Conservation (phyloP, 2,113 vertebrate genomes). For the Vicugna pacos region DNA sequence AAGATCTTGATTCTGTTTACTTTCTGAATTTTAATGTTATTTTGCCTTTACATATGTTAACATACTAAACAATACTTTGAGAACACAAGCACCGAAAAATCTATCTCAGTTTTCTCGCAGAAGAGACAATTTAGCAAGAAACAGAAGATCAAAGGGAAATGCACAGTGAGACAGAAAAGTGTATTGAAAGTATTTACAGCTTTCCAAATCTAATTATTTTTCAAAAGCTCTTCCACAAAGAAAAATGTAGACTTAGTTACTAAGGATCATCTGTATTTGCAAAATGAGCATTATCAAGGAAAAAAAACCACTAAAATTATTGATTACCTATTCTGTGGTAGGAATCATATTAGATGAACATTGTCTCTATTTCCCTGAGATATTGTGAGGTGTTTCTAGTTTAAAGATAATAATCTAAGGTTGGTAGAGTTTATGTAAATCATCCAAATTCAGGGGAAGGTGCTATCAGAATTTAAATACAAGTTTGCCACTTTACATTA, state of each 20-base stretch:
- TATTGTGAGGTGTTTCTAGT: background rate
- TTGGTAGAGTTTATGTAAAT: background rate
- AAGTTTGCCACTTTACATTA: background rate
- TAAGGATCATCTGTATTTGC: background rate
- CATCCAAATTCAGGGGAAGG: background rate
- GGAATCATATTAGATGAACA: background rate
- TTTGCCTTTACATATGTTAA: background rate
- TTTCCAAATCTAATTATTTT: background rate
- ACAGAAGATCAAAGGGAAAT: background rate
- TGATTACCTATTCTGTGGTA: background rate
- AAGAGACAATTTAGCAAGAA: conserved; percentile 13
- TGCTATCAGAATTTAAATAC: background rate
- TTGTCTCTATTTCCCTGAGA: background rate
- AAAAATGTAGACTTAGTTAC: background rate
- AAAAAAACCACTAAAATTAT: background rate
- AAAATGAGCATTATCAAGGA: background rate
- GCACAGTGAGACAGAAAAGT: background rate
- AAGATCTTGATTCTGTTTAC: background rate
- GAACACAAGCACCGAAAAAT: background rate
- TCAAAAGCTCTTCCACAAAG: background rate
- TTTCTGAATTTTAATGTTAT: background rate
- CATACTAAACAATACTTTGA: background rate
- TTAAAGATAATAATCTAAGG: background rate
- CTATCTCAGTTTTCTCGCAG: background rate
- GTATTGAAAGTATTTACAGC: background rate